Evolutionary conservation across 2,113 vertebrate species (phyloP), one percentile per base, ranked within the genome.

Genomic region (Willisornis vidua): DNA sequence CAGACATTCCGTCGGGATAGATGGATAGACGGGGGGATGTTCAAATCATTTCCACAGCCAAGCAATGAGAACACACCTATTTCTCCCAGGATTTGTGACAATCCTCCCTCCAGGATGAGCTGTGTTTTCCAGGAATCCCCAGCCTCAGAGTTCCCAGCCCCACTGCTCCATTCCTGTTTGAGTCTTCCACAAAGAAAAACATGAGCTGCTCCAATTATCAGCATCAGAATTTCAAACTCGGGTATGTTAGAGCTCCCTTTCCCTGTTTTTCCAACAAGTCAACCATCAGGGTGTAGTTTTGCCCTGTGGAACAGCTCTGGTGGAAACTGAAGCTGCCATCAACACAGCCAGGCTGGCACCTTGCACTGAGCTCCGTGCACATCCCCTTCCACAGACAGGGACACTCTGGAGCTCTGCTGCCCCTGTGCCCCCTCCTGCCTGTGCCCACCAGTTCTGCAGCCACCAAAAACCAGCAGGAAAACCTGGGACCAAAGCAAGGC

Each of bases 401-500:
- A 49, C 11, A 61, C 28, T 7, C n/a, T 0, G 0, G 14, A 48
- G n/a, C 52, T 2, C 68, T 43, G 2, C 41, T n/a, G 74, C 57
- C 74, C 58, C 51, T 74, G 17, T 74, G 51, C 48, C 55, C 26
- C 17, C 61, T 68, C 57, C 71, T 55, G 48, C 3, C 37, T 3
- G 35, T 4, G 10, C 33, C 55, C 39, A 41, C 0, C 5, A 65
- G 29, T 20, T 61, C 24, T 3, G 1, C 7, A 37, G 61, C 33
- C 66, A 87, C 62, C 29, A 46, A 75, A 85, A 78, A 7, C 5
- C 57, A 61, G 2, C 0, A 74, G 65, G 51, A 63, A 74, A 74
- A 59, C 5, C 6, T 4, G 12, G 20, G 76, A 48, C 19, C 55
- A n/a, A 75, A 77, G 26, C 37, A 41, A 58, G 16, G 54, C 49